phyloP scores from a whole-genome alignment of 2,797 vertebrate genomes.

The Cynopterus sphinx region DNA sequence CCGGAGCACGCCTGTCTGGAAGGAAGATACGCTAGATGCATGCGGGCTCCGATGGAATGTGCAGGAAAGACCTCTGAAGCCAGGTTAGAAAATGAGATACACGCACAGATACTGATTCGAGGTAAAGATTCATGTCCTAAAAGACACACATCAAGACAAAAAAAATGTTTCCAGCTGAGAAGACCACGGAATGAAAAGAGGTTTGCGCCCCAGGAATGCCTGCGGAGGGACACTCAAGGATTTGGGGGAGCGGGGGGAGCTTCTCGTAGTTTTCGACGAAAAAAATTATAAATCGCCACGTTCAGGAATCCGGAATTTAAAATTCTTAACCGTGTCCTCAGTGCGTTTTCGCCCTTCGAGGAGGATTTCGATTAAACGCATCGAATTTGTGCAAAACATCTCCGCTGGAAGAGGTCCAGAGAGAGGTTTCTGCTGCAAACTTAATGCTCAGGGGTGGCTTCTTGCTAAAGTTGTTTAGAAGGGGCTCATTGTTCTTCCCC shows the following conservation, averaged over 20 bases:
- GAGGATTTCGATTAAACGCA: background rate
- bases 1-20: background rate
- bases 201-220: too few relatives aligned
- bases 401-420: background rate
- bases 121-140: background rate
- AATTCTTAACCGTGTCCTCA: background rate
- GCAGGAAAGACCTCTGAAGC: too few relatives aligned
- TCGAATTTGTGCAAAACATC: background rate
- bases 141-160: background rate
- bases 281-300: background rate
- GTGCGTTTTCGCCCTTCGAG: background rate
- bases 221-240: too few relatives aligned
- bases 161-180: background rate
- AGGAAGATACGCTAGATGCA: background rate
- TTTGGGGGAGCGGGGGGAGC: rapidly evolving
- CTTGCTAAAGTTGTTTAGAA: constrained; percentile 19
- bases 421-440: background rate
- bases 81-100: background rate
- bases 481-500: background rate
- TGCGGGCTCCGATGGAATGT: background rate
- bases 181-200: background rate
- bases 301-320: background rate
- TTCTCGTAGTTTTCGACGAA: background rate
- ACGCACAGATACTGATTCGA: background rate
- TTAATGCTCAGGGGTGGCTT: background rate